Base-by-base conservation (phyloP, 2,888 invertebrate species). In the Leptopilina syphax region DNA sequence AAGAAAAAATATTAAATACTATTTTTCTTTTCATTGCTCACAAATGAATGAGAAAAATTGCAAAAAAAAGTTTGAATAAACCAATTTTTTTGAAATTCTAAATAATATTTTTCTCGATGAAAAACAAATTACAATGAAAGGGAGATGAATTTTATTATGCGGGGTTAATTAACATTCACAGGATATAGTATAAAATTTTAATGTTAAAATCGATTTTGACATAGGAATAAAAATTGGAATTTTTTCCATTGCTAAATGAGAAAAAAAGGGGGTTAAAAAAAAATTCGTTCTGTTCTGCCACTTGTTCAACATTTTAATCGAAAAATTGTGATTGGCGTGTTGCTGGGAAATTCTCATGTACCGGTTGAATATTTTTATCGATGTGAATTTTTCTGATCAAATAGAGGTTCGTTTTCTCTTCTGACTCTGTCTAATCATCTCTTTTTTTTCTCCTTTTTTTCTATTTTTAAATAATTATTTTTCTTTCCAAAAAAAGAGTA, bases 321-420 rank as follows among this genome's bases (percentile, higher is more conserved):
- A 84, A 85, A 86, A 86, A 86, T 85, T 82, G 83, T 85, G 86
- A 86, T 86, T 86, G 86, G 84, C 83, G 8, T 44, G 44, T 6
- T 27, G 50, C 50, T 50, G 50, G 12, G 50, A 50, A 50, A 70
- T 70, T 50, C 50, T 50, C 47, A 8, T 44, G 8, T 44, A 68
- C 47, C 18, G 24, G n/a, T 70, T 70, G 50, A 44, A 50, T 27
- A 70, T 54, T 70, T 70, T 70, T 70, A 70, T 70, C 50, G 27
- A 70, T 50, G 12, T 54, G 50, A 10, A 27, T 70, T 68, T 70
- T 68, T 18, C 77, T 77, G 65, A 66, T 18, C 77, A 54, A 80
- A 80, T 81, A 79, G 63, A 80, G 76, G 76, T 77, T 76, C 8
- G 10, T 10, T 50, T 50, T 50, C 34, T 12, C 50, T 50, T 1